These are phyloP conservation scores for Calameuta pallipes DNA, from an alignment of 2,888 invertebrate genomes.

Conservation along the genomic window DNA sequence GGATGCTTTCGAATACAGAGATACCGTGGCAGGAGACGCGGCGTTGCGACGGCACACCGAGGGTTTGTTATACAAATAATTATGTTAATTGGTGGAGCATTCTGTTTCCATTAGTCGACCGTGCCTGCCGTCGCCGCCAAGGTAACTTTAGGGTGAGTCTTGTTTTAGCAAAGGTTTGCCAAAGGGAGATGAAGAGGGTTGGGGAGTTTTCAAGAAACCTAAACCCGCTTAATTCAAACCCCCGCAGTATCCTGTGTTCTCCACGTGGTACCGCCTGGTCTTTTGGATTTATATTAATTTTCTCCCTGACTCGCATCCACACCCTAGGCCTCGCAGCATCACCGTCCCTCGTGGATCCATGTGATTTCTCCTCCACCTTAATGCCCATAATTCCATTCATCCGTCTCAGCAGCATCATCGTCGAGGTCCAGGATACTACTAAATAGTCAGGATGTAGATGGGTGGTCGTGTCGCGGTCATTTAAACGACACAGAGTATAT, in stretches of 20 bases:
- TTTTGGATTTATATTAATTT: constrained; percentile 30
- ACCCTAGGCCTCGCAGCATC: not conserved
- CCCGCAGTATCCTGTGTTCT: not conserved
- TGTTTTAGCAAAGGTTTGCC: constrained; percentile 28
- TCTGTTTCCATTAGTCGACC: constrained; percentile 32
- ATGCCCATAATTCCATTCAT: not conserved
- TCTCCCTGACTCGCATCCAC: constrained; percentile 21
- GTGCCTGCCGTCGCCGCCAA: constrained; percentile 9
- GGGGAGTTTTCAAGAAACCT: not conserved
- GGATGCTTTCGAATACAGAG: constrained; percentile 4
- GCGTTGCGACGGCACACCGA: constrained; percentile 12
- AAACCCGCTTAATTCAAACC: not conserved
- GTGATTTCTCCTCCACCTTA: not conserved
- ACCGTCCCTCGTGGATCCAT: not conserved
- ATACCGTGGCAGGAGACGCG: not conserved
- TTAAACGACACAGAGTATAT: not conserved
- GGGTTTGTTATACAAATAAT: constrained; percentile 42
- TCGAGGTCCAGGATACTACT: not conserved
- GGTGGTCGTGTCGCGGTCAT: not conserved
- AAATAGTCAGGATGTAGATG: not conserved
- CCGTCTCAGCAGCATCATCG: not conserved
- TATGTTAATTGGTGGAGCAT: constrained; percentile 41
- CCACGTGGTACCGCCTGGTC: not conserved
- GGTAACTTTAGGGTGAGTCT: constrained; percentile 25
- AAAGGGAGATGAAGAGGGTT: constrained; percentile 21